Conservation (phyloP, 2,888 invertebrate genomes). For the Uropetala carovei region DNA sequence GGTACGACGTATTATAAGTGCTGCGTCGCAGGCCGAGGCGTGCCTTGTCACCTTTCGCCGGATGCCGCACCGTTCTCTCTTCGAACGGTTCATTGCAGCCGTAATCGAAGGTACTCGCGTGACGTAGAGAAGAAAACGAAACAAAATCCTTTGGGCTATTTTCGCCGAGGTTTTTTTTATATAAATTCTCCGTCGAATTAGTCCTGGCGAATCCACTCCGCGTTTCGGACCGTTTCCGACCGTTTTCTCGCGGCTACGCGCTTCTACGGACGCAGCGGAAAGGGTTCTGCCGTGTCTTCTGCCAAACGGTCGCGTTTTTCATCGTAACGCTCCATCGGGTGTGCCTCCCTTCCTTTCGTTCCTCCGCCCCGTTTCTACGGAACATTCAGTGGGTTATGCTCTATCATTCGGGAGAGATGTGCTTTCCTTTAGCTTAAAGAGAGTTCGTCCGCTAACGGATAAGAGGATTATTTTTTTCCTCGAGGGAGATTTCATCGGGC, state of each 20-base stretch:
- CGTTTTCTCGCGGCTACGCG: not conserved
- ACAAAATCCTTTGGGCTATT: not conserved
- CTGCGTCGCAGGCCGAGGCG: not conserved
- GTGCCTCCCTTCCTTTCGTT: not conserved
- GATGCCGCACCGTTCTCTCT: not conserved
- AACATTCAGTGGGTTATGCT: conserved; percentile 48
- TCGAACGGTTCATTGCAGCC: not conserved
- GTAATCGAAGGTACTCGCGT: conserved; percentile 24
- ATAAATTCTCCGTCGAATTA: conserved; percentile 7
- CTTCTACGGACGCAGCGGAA: not conserved
- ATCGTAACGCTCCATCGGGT: conserved; percentile 48
- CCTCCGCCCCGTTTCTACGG: not conserved
- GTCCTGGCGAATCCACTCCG: not conserved
- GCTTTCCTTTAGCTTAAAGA: not conserved
- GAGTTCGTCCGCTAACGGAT: not conserved
- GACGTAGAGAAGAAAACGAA: conserved; percentile 21
- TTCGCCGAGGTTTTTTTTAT: not conserved
- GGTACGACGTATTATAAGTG: too few relatives aligned
- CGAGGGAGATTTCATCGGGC: conserved; percentile 38
- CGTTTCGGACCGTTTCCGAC: not conserved
- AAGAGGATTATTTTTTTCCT: not conserved
- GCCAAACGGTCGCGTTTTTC: conserved; percentile 36
- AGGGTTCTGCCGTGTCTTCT: not conserved
- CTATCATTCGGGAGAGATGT: not conserved
- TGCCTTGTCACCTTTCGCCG: not conserved